Conservation (phyloP, 2,113 vertebrate species). For the Brevimyrus niger region DNA sequence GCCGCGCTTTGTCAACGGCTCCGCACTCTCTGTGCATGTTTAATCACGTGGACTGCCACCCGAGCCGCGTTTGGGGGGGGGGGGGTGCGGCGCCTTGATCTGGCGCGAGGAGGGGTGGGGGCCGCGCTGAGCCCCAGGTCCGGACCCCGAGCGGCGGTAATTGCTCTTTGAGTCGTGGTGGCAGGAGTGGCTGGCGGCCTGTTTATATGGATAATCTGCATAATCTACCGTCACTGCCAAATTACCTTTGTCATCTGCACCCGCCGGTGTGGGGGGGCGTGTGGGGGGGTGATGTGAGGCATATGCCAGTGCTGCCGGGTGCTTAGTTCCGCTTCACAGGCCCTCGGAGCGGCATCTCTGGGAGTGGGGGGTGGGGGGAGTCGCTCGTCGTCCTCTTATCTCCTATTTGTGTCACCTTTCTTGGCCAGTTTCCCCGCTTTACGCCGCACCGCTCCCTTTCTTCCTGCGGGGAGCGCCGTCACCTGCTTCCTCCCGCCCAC, state of each 20-base stretch:
- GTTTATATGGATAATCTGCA: constrained; percentile 32
- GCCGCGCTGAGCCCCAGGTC: background rate
- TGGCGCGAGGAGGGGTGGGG: background rate
- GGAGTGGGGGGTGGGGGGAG: background rate
- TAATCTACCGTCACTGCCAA: constrained; percentile 34
- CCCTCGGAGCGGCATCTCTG: background rate
- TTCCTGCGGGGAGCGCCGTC: background rate
- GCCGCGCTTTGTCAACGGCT: constrained; percentile 16
- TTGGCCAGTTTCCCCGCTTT: background rate
- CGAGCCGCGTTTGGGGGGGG: background rate
- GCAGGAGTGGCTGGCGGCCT: background rate
- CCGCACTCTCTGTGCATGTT: constrained; percentile 20
- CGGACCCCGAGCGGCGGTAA: background rate
- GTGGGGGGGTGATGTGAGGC: background rate
- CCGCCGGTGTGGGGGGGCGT: background rate
- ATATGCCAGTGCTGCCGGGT: constrained; percentile 5
- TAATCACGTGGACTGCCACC: constrained; percentile 36
- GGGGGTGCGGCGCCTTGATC: background rate
- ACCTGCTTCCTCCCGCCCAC: background rate
- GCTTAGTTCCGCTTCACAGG: constrained; percentile 5
- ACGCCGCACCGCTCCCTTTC: background rate
- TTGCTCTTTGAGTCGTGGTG: constrained; percentile 2
- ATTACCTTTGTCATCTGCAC: constrained; percentile 28
- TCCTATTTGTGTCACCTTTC: constrained; percentile 18
- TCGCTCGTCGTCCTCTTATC: background rate